A percentile compares a stretch with the other conserved stretches of the same genome.
phyloP scores from a whole-genome alignment of 2,888 invertebrate genomes.

The Caenorhabditis sp. region DNA sequence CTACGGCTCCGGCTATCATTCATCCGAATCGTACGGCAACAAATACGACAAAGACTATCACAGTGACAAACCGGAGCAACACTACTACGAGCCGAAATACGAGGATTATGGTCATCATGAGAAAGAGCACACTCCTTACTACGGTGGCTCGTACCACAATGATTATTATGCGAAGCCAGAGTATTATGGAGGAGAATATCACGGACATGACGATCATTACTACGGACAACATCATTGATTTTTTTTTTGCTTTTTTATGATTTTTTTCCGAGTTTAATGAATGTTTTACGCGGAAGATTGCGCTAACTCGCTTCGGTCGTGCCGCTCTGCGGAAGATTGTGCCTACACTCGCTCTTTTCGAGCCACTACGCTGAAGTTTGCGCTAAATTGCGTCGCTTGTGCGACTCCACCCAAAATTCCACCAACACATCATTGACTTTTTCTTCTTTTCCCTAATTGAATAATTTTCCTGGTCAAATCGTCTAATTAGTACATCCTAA shows the following conservation, averaged over 20 bases:
- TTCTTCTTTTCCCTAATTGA: no score
- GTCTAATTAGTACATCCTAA: no score
- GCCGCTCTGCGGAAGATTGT: no score
- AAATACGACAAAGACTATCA: slow-evolving; percentile 27
- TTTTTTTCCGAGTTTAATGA: no score
- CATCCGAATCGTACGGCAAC: background rate
- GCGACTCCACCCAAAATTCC: no score
- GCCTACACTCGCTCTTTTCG: no score
- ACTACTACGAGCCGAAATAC: slow-evolving; percentile 36
- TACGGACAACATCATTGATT: background rate
- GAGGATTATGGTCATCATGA: slow-evolving; percentile 28
- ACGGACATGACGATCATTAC: background rate
- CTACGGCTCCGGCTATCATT: background rate
- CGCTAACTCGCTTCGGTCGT: no score
- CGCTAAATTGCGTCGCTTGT: no score
- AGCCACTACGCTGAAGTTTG: no score
- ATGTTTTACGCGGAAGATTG: no score
- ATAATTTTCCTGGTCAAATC: no score
- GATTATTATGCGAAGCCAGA: background rate
- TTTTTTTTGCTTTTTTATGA: background rate
- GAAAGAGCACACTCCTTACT: slow-evolving; percentile 30
- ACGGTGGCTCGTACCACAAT: slow-evolving; percentile 10
- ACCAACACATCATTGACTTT: no score
- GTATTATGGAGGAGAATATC: background rate
- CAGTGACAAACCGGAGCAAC: slow-evolving; percentile 22